A percentile compares a stretch with the other conserved stretches of the same genome.
These are phyloP conservation scores for Vultur gryphus DNA, from an alignment of 2,797 vertebrate species.

Conservation along the genomic window DNA sequence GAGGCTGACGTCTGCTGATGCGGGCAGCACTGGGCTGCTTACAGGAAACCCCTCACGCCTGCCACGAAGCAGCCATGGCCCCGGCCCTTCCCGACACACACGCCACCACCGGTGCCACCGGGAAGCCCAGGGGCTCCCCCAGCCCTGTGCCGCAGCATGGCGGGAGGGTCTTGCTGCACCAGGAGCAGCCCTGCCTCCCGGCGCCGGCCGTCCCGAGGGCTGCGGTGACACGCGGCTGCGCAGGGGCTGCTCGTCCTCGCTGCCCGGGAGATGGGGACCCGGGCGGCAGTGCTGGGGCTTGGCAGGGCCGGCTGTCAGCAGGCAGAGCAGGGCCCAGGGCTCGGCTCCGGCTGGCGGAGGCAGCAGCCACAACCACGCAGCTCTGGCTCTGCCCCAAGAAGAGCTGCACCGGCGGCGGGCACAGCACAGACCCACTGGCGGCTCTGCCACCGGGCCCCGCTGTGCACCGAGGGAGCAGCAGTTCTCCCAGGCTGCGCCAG, in stretches of 20 bases:
- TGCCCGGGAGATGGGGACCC: background rate
- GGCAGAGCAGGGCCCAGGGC: background rate
- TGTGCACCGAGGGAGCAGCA: background rate
- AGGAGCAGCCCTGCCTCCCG: background rate
- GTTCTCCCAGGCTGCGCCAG: background rate
- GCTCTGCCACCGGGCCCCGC: background rate
- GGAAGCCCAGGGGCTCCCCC: background rate
- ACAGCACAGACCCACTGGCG: background rate
- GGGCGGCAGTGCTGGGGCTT: accelerated
- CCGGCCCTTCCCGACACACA: background rate
- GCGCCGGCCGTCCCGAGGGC: background rate
- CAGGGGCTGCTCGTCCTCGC: accelerated
- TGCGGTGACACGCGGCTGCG: accelerated
- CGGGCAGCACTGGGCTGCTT: accelerated
- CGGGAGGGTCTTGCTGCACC: background rate
- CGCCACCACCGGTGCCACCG: accelerated
- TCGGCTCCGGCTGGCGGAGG: accelerated
- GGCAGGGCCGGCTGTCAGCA: background rate
- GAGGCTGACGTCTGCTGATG: background rate
- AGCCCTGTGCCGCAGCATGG: accelerated
- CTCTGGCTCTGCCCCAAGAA: background rate
- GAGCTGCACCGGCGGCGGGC: background rate
- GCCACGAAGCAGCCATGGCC: accelerated
- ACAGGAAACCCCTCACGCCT: background rate
- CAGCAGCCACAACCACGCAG: accelerated